Evolutionary conservation across 2,113 vertebrate species (phyloP).

Genomic region (Ciconia stormi): DNA sequence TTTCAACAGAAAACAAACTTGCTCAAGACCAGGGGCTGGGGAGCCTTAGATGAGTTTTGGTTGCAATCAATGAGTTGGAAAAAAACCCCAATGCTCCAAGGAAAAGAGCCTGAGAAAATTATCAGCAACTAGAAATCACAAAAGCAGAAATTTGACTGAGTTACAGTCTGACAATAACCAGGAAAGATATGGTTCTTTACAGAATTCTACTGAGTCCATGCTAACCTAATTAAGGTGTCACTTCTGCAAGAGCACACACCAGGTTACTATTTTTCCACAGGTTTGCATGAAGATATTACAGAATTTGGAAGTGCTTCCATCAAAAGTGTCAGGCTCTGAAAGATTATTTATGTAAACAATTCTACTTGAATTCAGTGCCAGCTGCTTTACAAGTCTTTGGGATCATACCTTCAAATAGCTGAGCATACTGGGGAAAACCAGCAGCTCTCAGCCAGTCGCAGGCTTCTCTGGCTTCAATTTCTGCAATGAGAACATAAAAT

Average conservation of each 20-base stretch:
- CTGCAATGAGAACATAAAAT: conserved; percentile 71
- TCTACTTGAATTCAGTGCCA: not conserved
- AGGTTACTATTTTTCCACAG: not conserved
- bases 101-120: not conserved
- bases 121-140: not conserved
- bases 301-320: not conserved
- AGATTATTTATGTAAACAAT: not conserved
- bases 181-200: not conserved
- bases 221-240: not conserved
- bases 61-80: not conserved
- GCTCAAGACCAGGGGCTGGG: not conserved
- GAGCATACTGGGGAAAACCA: conserved; percentile 91
- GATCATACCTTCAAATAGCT: conserved; percentile 86
- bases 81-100: not conserved
- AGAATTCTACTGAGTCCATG: not conserved
- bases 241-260: not conserved
- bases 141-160: not conserved
- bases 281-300: not conserved
- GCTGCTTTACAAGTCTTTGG: not conserved
- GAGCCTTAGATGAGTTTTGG: not conserved
- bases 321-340: not conserved
- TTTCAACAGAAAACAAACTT: not conserved
- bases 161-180: not conserved
- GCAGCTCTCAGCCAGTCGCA: conserved; percentile 89
- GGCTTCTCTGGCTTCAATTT: conserved; percentile 89